Base-by-base conservation (phyloP, 2,797 vertebrate species). In the Rhadinocentrus ornatus region DNA sequence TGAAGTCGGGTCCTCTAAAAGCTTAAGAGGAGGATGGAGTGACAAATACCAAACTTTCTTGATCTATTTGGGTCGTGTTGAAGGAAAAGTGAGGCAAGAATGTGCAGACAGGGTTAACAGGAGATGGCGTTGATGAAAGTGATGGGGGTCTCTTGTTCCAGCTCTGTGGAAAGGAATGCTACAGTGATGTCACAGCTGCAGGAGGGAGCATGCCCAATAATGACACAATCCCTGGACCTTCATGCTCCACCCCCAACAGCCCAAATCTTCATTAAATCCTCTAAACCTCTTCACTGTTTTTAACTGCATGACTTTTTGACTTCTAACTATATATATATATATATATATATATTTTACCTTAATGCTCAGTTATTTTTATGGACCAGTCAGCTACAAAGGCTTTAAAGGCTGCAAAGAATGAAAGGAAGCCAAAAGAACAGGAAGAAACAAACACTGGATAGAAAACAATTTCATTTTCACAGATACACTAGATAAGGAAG, bases 181-280 rank as follows among this genome's bases (percentile, higher is more conserved):
- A 83, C 75, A 81, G 91, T 95, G 93, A 95, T 93, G 94, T 95
- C 92, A 94, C 86, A 73, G 88, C 81, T 89, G 86, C 93, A 91
- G 92, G 91, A 93, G 88, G 79, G 94, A 93, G 92, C 93, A 93
- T 93, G 94, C 86, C 88, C 91, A 79, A 76, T 77, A 84, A 94
- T 95, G 93, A 95, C 93, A 94, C 93, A 94, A 95, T 88, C 91
- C 87, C 73, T 74, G 86, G 80, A 83, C 74, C 81, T 81, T 79
- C 61, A 81, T 4, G 75, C 88, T 82, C 91, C 91, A 69, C 92
- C 93, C 73, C 59, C 83, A 46, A 56, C 67, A 76, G 78, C 66
- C 74, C 63, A 77, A 87, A 82, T 80, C 78, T 74, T 82, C 77
- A 89, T 92, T 81, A 88, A 89, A 91, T 75, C 71, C 76, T 54